phyloP scores from a whole-genome alignment of 2,113 vertebrate genomes.

The Seriola rivoliana region DNA sequence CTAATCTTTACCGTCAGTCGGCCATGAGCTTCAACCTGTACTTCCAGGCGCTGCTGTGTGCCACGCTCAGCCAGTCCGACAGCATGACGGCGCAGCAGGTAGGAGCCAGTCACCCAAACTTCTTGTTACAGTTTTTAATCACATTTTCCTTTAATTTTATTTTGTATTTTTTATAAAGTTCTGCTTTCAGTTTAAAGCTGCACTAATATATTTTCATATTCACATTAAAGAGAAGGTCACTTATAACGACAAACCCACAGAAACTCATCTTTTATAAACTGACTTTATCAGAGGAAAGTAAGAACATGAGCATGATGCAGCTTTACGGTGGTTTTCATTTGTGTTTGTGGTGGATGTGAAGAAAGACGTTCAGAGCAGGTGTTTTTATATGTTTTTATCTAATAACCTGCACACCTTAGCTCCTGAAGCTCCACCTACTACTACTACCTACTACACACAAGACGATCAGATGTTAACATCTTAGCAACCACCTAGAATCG shows the following conservation, averaged over 20 bases:
- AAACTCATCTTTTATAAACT: no score
- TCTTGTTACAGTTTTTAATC: background rate
- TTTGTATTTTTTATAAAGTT: no score
- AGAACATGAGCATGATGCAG: no score
- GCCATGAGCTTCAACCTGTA: constrained; percentile 99
- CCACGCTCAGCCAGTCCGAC: constrained; percentile 92
- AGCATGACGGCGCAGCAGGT: constrained; percentile 90
- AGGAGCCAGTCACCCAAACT: background rate
- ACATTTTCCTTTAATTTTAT: background rate
- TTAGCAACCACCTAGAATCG: background rate
- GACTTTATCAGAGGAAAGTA: background rate
- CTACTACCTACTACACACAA: no score
- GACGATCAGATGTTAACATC: background rate
- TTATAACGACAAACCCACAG: no score
- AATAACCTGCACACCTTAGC: background rate
- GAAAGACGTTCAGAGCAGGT: constrained; percentile 32
- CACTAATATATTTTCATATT: no score
- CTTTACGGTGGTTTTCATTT: background rate
- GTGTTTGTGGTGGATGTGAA: background rate
- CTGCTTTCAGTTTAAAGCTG: background rate
- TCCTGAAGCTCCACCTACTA: no score
- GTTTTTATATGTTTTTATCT: background rate
- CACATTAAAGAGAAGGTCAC: no score
- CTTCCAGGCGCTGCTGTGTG: constrained; percentile 93
- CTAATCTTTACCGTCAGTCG: constrained; percentile 96